phyloP scores from a whole-genome alignment of 2,888 invertebrate genomes.

The Ceratothoa steindachneri region DNA sequence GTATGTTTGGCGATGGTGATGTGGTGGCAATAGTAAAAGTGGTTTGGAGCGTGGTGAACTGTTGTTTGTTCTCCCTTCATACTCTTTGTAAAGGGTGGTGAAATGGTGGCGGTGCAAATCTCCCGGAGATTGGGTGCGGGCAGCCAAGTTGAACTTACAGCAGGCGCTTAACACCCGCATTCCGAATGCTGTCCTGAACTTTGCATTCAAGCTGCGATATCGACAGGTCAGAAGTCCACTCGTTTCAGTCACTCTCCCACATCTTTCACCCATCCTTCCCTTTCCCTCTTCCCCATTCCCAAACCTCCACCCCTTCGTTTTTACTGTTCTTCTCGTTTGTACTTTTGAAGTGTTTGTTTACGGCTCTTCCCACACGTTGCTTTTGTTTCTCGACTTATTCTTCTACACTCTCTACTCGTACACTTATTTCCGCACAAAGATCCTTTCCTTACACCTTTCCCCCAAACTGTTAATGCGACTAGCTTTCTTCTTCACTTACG shows the following conservation, averaged over 20 bases:
- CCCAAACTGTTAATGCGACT: too few relatives aligned
- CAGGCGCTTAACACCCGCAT: conserved; percentile 80
- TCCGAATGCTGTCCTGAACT: conserved; percentile 80
- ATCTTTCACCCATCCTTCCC: conserved; percentile 5
- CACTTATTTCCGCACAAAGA: too few relatives aligned
- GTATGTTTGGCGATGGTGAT: too few relatives aligned
- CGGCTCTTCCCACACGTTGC: not conserved
- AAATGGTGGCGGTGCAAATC: conserved; percentile 47
- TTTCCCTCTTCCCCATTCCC: not conserved
- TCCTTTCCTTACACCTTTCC: too few relatives aligned
- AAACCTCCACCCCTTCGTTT: not conserved
- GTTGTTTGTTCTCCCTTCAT: too few relatives aligned
- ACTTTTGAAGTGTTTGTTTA: not conserved
- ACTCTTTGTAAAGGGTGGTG: conserved; percentile 42
- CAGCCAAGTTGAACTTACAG: conserved; percentile 86
- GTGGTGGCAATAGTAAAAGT: too few relatives aligned
- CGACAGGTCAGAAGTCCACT: conserved; percentile 42
- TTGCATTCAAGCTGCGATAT: conserved; percentile 69
- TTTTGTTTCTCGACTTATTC: too few relatives aligned
- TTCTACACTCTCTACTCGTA: too few relatives aligned
- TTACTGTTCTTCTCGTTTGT: not conserved
- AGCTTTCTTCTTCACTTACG: too few relatives aligned
- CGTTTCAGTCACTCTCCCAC: not conserved
- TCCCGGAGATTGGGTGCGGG: conserved; percentile 52
- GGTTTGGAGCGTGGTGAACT: too few relatives aligned